phyloP scores from a whole-genome alignment of 2,113 vertebrate species.

The Carollia perspicillata region DNA sequence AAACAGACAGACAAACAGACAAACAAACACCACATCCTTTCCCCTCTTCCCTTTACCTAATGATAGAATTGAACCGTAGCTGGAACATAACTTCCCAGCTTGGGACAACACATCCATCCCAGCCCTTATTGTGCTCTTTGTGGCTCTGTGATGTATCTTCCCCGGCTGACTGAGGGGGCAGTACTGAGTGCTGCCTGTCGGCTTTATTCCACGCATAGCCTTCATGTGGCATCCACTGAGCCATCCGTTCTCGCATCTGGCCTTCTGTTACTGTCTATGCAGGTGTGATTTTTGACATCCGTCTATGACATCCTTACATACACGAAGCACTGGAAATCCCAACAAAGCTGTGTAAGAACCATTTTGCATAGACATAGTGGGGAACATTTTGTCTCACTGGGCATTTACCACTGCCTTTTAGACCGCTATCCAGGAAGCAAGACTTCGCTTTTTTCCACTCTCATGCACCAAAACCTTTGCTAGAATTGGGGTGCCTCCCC shows the following conservation, averaged over 20 bases:
- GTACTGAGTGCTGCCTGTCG: not conserved
- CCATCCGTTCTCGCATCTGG: not conserved
- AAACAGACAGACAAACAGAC: no score
- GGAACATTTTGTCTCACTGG: not conserved
- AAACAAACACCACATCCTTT: not conserved
- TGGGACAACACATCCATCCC: not conserved
- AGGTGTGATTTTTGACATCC: not conserved
- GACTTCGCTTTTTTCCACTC: not conserved
- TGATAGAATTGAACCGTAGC: not conserved
- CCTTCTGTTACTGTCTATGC: not conserved
- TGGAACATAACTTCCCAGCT: not conserved
- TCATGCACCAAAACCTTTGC: not conserved
- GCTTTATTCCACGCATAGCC: not conserved
- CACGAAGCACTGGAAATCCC: not conserved
- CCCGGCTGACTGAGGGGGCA: not conserved
- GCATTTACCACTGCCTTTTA: rapidly evolving
- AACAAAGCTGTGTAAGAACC: not conserved
- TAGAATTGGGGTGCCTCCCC: not conserved
- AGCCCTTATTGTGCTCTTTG: not conserved
- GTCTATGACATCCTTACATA: not conserved
- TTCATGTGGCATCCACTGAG: not conserved
- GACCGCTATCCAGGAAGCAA: not conserved
- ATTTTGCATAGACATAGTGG: not conserved
- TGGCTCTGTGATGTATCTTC: not conserved
- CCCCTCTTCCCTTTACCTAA: not conserved